Conservation (phyloP, 1,140 invertebrate species). For the Dendrolimus punctatus region DNA sequence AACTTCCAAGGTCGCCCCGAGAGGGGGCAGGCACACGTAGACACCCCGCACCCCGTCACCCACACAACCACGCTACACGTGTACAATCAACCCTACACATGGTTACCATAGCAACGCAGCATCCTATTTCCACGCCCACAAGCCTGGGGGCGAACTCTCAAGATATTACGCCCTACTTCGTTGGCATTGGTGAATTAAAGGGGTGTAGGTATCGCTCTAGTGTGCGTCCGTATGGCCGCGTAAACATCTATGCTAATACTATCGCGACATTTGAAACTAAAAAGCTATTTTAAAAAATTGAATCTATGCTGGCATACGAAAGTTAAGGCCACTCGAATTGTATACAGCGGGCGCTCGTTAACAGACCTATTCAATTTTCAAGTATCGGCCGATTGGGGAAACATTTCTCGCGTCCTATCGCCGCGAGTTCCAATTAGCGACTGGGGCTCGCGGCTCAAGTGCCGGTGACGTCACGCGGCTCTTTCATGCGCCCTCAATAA, state of each 20-base stretch:
- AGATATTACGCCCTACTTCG: conserved; percentile 69
- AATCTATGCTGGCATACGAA: background rate
- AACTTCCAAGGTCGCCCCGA: conserved; percentile 57
- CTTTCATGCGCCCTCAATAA: conserved; percentile 67
- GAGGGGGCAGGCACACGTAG: conserved; percentile 33
- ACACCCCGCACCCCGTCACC: conserved; percentile 30
- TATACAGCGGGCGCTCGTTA: conserved; percentile 66
- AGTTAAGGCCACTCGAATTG: conserved; percentile 13
- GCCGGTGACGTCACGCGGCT: conserved; percentile 63
- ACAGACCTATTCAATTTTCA: conserved; percentile 68
- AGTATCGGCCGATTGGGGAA: conserved; percentile 68
- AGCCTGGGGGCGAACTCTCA: conserved; percentile 65
- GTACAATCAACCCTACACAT: conserved; percentile 55
- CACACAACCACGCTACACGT: conserved; percentile 46
- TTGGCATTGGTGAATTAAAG: conserved; percentile 66
- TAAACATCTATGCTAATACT: too few relatives aligned
- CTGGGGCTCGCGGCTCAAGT: conserved; percentile 62
- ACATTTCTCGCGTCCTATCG: conserved; percentile 65
- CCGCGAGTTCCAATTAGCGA: conserved; percentile 69
- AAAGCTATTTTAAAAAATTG: too few relatives aligned
- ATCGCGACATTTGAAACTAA: too few relatives aligned
- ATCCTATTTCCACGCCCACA: conserved; percentile 66
- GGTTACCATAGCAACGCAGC: conserved; percentile 64
- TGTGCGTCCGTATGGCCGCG: conserved; percentile 40
- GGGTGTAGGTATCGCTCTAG: conserved; percentile 47